Evolutionary conservation across 2,797 vertebrate genomes (phyloP).

Genomic region (Simalia tracyae): DNA sequence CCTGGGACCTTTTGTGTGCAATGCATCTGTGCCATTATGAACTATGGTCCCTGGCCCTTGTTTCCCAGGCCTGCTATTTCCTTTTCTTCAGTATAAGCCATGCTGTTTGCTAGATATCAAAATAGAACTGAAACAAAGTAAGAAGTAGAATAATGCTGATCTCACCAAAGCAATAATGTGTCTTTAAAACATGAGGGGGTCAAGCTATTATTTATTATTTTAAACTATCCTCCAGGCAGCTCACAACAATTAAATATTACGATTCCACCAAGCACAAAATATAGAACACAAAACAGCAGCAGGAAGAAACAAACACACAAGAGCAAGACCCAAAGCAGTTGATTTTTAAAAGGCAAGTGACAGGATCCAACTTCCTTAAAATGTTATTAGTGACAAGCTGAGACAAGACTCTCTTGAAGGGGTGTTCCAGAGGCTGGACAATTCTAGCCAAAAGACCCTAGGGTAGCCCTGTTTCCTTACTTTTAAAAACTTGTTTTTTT

Average conservation of each 20-base stretch:
- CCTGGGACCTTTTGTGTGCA: neutral
- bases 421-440: neutral
- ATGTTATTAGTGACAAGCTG: neutral
- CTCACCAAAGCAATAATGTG: neutral
- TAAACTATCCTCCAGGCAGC: neutral
- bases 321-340: neutral
- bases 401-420: neutral
- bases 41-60: neutral
- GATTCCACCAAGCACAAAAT: neutral
- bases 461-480: neutral
- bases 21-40: neutral
- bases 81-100: neutral
- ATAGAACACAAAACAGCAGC: neutral
- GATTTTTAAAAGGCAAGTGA: neutral
- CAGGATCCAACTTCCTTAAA: neutral
- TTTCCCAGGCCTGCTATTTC: neutral
- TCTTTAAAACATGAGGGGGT: neutral
- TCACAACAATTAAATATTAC: neutral
- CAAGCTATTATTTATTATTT: neutral
- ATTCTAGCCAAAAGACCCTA: neutral
- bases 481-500: neutral
- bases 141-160: neutral
- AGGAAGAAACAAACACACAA: neutral
- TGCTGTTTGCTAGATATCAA: neutral
- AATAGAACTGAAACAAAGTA: neutral